phyloP scores from a whole-genome alignment of 2,113 vertebrate genomes.

The Anoplopoma fimbria region DNA sequence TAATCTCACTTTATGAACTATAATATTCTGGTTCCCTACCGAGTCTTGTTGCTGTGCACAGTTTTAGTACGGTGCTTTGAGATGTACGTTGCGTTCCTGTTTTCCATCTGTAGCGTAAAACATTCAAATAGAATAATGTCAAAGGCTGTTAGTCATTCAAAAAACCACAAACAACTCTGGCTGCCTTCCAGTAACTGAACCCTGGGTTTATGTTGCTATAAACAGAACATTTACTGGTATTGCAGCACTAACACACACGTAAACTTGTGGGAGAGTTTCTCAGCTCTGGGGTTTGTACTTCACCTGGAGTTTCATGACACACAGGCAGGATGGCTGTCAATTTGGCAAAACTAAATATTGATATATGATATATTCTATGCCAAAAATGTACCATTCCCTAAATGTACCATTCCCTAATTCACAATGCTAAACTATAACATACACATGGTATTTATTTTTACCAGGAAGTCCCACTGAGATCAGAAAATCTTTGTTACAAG shows the following conservation, averaged over 20 bases:
- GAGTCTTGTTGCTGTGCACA: not conserved
- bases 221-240: not conserved
- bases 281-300: not conserved
- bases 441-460: too few species aligned
- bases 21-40: conserved; percentile 7
- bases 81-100: not conserved
- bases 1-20: conserved; percentile 25
- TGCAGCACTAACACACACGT: not conserved
- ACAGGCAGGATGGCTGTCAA: not conserved
- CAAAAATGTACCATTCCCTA: not conserved
- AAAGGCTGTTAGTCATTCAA: not conserved
- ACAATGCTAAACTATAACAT: not conserved
- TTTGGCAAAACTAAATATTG: not conserved
- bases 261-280: too few species aligned
- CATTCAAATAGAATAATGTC: not conserved
- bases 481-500: too few species aligned
- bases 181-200: not conserved
- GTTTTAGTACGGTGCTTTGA: not conserved
- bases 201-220: not conserved
- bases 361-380: too few species aligned
- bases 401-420: not conserved
- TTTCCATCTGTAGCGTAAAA: not conserved
- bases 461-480: too few species aligned
- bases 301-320: not conserved
- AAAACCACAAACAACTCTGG: not conserved